phyloP scores from a whole-genome alignment of 2,888 invertebrate genomes.

The Cryptosula pallasiana region DNA sequence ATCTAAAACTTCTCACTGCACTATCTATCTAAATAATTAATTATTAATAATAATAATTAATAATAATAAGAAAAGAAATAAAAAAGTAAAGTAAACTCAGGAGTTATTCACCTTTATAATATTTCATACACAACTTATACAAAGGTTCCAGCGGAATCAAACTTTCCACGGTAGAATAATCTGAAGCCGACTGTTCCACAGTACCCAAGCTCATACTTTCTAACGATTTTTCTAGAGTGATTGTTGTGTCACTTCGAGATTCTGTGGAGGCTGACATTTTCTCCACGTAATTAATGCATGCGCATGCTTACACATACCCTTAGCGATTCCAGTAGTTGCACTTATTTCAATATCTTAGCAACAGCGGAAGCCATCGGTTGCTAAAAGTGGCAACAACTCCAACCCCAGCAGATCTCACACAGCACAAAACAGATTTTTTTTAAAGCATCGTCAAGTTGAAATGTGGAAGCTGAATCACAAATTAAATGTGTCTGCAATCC shows the following conservation, averaged over 20 bases:
- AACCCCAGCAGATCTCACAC: too few species aligned
- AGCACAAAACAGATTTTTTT: too few species aligned
- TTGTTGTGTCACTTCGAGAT: not conserved
- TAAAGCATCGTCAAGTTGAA: too few species aligned
- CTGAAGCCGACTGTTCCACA: not conserved
- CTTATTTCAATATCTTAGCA: too few species aligned
- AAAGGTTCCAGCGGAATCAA: conserved; percentile 63
- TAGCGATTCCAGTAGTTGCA: not conserved
- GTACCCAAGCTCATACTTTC: not conserved
- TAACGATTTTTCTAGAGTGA: not conserved
- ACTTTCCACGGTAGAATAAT: not conserved
- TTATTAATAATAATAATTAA: too few species aligned
- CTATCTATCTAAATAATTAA: too few species aligned
- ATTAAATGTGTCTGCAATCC: too few species aligned
- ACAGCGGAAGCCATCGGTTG: too few species aligned
- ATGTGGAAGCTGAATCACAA: too few species aligned
- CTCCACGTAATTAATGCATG: conserved; percentile 2
- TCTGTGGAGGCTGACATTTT: not conserved
- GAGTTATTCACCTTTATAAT: conserved; percentile 77
- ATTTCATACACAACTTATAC: conserved; percentile 80
- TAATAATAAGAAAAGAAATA: too few species aligned
- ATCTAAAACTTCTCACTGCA: too few species aligned
- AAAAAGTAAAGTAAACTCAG: not conserved
- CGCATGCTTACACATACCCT: not conserved
- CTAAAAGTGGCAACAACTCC: too few species aligned